A percentile compares a stretch with the other conserved stretches of the same genome.
These are phyloP conservation scores for Corbicula japonica DNA, from an alignment of 2,888 invertebrate genomes.

Conservation along the genomic window DNA sequence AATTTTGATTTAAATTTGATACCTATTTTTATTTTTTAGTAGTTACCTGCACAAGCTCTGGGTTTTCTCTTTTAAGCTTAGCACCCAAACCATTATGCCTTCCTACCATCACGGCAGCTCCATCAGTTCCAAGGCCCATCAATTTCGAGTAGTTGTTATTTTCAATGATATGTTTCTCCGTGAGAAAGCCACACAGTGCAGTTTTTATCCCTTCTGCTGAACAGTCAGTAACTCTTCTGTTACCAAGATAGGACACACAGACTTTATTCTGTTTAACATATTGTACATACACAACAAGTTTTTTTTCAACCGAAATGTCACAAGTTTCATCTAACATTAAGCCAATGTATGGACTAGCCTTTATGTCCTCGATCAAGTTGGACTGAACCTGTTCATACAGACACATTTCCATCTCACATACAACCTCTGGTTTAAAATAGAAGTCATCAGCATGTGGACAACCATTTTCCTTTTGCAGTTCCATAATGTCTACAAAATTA, in stretches of 20 bases:
- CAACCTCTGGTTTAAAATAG: too few relatives aligned
- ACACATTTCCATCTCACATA: too few relatives aligned
- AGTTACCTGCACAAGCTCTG: slow-evolving; percentile 37
- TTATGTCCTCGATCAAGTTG: too few relatives aligned
- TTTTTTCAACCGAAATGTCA: slow-evolving; percentile 40
- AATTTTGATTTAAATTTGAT: too few relatives aligned
- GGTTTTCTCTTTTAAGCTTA: slow-evolving; percentile 34
- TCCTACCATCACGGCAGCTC: slow-evolving; percentile 37
- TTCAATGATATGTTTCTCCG: slow-evolving; percentile 1
- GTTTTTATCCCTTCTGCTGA: slow-evolving; percentile 39
- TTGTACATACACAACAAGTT: slow-evolving; percentile 38
- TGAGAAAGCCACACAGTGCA: slow-evolving; percentile 12
- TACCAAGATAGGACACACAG: slow-evolving; percentile 34
- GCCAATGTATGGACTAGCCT: slow-evolving; percentile 4
- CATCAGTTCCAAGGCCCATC: slow-evolving; percentile 36
- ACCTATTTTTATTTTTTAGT: too few relatives aligned
- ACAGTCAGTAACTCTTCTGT: slow-evolving; percentile 46
- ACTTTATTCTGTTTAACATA: slow-evolving; percentile 34
- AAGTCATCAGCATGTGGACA: too few relatives aligned
- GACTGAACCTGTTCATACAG: too few relatives aligned
- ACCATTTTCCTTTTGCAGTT: too few relatives aligned
- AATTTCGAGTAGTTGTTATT: slow-evolving; percentile 15
- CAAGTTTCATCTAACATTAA: slow-evolving; percentile 51
- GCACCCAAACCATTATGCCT: slow-evolving; percentile 36
- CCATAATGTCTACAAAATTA: too few relatives aligned